Evolutionary conservation across 1,140 invertebrate genomes (phyloP).

Genomic region (Lepidurus arcticus): DNA sequence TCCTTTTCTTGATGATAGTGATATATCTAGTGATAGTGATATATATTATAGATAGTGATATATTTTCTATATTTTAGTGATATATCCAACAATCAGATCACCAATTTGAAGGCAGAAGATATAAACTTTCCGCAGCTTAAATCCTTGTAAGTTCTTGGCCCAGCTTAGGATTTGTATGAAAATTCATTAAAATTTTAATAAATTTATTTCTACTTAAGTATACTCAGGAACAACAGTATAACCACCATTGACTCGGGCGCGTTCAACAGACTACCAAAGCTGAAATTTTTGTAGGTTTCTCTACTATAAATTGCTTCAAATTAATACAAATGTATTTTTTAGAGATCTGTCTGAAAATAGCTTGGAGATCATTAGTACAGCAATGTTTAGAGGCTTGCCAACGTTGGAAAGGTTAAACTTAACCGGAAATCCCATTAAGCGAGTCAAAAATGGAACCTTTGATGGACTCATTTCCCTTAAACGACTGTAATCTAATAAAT

Average conservation of each 20-base stretch:
- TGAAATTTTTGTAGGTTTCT: background rate
- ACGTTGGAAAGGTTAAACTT: background rate
- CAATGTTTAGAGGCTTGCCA: constrained; percentile 1
- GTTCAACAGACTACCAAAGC: background rate
- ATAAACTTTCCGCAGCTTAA: background rate
- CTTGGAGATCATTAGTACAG: constrained; percentile 8
- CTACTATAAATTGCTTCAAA: background rate
- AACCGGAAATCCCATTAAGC: constrained; percentile 8
- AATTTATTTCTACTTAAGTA: background rate
- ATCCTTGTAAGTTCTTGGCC: background rate
- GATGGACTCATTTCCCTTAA: background rate
- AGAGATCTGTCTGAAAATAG: background rate
- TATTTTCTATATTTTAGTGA: background rate
- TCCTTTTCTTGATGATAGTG: too few relatives aligned
- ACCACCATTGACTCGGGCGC: constrained; percentile 4
- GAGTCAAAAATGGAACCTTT: background rate
- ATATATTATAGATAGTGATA: too few relatives aligned
- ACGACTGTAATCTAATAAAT: background rate
- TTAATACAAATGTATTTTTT: background rate
- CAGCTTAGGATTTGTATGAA: background rate
- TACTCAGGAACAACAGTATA: background rate
- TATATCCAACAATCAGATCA: background rate
- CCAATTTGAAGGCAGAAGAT: background rate
- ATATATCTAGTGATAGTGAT: too few relatives aligned
- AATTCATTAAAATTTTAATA: background rate